phyloP scores from a whole-genome alignment of 2,797 vertebrate species.

The Smutsia temminckii region DNA sequence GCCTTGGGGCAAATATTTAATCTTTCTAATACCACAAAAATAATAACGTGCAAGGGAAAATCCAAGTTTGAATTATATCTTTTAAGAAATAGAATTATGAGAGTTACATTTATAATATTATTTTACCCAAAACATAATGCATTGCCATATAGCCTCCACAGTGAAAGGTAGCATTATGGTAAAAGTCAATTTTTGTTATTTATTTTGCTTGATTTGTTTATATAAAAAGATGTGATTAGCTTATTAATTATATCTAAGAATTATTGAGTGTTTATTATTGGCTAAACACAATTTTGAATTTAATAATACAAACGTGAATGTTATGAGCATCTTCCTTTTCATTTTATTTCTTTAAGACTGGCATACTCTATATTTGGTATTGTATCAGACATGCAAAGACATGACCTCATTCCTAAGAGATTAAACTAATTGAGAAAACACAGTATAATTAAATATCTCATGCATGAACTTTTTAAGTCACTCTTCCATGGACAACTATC shows the following conservation, averaged over 20 bases:
- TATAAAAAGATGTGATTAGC: neutral
- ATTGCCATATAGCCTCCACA: neutral
- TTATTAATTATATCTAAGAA: slow-evolving; percentile 3
- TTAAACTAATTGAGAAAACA: slow-evolving; percentile 60
- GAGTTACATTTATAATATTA: neutral
- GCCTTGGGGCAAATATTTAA: neutral
- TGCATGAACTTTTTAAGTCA: slow-evolving; percentile 24
- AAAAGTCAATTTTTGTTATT: neutral
- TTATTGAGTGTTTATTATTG: neutral
- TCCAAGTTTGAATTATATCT: neutral
- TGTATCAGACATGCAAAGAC: slow-evolving; percentile 41
- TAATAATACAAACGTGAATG: neutral
- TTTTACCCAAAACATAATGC: neutral
- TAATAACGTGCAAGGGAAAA: neutral
- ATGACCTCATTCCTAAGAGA: slow-evolving; percentile 49
- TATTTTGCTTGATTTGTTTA: neutral
- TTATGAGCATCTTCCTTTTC: neutral
- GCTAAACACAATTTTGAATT: neutral
- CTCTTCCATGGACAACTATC: neutral
- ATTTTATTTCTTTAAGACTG: slow-evolving; percentile 2
- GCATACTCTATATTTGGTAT: slow-evolving; percentile 10
- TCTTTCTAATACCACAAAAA: neutral
- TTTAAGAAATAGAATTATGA: neutral
- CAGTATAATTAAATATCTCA: slow-evolving; percentile 41
- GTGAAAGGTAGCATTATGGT: neutral